These are phyloP conservation scores for Ennomos quercinarius DNA, from an alignment of 2,888 invertebrate genomes.

Conservation along the genomic window DNA sequence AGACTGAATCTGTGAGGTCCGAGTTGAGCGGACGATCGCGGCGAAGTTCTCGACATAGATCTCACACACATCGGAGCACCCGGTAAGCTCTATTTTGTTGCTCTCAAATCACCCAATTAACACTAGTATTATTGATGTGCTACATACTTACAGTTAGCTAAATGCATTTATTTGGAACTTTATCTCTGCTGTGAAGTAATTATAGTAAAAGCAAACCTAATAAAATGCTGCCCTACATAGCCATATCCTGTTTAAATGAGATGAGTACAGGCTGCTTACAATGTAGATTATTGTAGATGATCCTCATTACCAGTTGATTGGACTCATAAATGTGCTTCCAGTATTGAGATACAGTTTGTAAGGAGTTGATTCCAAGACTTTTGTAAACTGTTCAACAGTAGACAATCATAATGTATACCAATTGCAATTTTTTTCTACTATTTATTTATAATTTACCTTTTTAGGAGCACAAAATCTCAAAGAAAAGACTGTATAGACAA, in stretches of 20 bases:
- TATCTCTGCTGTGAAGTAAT: constrained; percentile 16
- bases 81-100: constrained; percentile 70
- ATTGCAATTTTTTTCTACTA: too few species aligned
- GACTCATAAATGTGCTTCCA: background rate
- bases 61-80: constrained; percentile 88
- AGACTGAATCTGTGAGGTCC: constrained; percentile 97
- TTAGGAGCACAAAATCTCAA: constrained; percentile 88
- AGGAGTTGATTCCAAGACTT: background rate
- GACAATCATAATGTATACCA: too few species aligned
- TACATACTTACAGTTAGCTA: background rate
- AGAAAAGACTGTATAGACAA: constrained; percentile 86
- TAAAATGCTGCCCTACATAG: constrained; percentile 4
- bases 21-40: constrained; percentile 94
- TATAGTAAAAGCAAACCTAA: constrained; percentile 13
- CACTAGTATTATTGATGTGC: too few species aligned
- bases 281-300: constrained; percentile 1
- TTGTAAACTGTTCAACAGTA: too few species aligned
- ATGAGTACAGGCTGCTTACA: background rate
- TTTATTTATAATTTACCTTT: constrained; percentile 38
- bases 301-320: background rate
- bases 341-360: background rate
- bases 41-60: constrained; percentile 87
- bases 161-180: background rate
- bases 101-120: background rate
- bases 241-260: constrained; percentile 14